Conservation (phyloP, 2,888 invertebrate genomes). For the Heliconius erato region DNA sequence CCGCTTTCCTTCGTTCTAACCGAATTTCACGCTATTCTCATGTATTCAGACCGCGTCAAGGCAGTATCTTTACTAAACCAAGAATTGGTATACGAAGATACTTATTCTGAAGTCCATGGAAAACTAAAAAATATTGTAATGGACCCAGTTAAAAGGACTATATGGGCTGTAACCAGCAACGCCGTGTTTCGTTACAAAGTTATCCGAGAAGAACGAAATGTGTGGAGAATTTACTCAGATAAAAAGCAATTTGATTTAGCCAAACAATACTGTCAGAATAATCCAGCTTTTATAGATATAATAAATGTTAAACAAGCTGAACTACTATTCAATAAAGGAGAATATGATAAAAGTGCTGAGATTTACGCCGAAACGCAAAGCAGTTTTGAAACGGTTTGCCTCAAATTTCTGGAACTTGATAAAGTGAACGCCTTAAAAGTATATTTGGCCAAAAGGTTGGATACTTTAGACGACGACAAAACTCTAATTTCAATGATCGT, state of each 20-base stretch:
- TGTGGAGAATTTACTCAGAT: conserved; percentile 95
- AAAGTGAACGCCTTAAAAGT: conserved; percentile 94
- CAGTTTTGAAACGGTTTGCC: conserved; percentile 97
- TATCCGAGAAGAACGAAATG: conserved; percentile 92
- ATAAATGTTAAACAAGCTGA: conserved; percentile 96
- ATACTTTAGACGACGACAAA: conserved; percentile 90
- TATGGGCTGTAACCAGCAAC: conserved; percentile 95
- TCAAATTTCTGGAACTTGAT: conserved; percentile 94
- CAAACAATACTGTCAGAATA: conserved; percentile 92
- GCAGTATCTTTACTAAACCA: conserved; percentile 94
- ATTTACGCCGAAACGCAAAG: conserved; percentile 95
- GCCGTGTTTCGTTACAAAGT: conserved; percentile 95
- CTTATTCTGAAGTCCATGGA: conserved; percentile 92
- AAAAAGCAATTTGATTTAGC: conserved; percentile 94
- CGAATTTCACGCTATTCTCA: conserved; percentile 94
- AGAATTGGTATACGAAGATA: conserved; percentile 94
- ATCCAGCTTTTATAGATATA: conserved; percentile 92
- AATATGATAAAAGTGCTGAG: conserved; percentile 93
- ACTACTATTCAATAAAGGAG: conserved; percentile 90
- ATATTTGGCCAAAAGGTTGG: conserved; percentile 94
- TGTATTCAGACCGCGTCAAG: conserved; percentile 93
- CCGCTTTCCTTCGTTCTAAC: conserved; percentile 93
- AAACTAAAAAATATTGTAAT: conserved; percentile 92
- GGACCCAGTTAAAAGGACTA: conserved; percentile 91
- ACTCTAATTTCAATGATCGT: conserved; percentile 97